phyloP scores from a whole-genome alignment of 1,140 invertebrate genomes.

The Cydia amplana region DNA sequence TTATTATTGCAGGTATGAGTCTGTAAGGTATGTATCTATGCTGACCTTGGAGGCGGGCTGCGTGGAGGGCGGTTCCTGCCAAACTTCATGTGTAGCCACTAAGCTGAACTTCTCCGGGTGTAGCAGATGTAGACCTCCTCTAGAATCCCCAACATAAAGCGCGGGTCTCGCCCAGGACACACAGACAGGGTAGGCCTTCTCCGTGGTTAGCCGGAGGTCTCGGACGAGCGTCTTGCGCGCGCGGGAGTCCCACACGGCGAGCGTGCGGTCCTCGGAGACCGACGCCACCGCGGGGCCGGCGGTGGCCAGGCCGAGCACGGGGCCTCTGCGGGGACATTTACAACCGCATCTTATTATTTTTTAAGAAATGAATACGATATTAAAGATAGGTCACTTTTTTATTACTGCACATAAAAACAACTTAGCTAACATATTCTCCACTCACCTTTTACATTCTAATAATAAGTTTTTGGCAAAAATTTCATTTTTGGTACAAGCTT shows the following conservation, averaged over 20 bases:
- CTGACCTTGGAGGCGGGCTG: slow-evolving; percentile 55
- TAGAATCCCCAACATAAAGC: slow-evolving; percentile 70
- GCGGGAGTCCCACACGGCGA: slow-evolving; percentile 66
- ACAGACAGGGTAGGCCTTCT: slow-evolving; percentile 64
- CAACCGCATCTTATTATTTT: too few species aligned
- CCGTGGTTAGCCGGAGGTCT: slow-evolving; percentile 63
- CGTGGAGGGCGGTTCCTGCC: slow-evolving; percentile 56
- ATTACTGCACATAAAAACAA: too few species aligned
- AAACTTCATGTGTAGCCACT: slow-evolving; percentile 58
- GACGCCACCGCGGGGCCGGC: slow-evolving; percentile 61
- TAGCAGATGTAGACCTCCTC: slow-evolving; percentile 63
- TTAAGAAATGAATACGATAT: too few species aligned
- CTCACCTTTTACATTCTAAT: too few species aligned
- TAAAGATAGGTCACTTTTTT: too few species aligned
- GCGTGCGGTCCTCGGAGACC: slow-evolving; percentile 68
- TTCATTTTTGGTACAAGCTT: too few species aligned
- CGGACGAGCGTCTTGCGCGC: slow-evolving; percentile 62
- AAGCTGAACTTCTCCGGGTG: slow-evolving; percentile 57
- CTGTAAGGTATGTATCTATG: not conserved
- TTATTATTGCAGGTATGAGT: too few species aligned
- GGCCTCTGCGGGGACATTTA: slow-evolving; percentile 44
- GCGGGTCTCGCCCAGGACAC: slow-evolving; percentile 64
- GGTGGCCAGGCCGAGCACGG: slow-evolving; percentile 58
- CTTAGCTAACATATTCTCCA: too few species aligned
- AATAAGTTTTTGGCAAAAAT: too few species aligned